Percentiles rank a stretch among this genome's conserved stretches.
These are phyloP conservation scores for Pristionchus fissidentatus DNA, from an alignment of 2,888 invertebrate genomes.

Conservation along the genomic window DNA sequence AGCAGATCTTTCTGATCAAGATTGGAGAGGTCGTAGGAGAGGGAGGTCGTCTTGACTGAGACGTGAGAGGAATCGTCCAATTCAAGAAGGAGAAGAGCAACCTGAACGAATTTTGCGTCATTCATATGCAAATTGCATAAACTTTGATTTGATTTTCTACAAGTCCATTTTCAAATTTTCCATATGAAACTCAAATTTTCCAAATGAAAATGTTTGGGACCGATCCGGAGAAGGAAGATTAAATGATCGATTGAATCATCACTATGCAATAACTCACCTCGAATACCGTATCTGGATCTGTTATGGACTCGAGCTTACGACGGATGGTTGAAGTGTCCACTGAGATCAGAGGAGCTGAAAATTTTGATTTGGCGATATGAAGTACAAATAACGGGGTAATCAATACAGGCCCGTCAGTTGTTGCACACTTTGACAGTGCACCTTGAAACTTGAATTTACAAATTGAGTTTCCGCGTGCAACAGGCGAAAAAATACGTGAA, in stretches of 20 bases:
- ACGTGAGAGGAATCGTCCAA: not conserved
- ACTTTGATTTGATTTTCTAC: not conserved
- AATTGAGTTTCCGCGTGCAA: no score
- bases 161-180: not conserved
- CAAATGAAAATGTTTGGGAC: no score
- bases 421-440: no score
- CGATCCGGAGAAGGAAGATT: no score
- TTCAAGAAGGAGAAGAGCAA: conserved; percentile 8
- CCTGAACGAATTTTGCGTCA: not conserved
- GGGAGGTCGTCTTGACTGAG: not conserved
- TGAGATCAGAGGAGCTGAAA: not conserved
- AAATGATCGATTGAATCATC: no score
- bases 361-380: not conserved
- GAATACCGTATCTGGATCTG: not conserved
- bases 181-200: not conserved
- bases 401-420: no score
- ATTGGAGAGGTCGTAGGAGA: conserved; percentile 32
- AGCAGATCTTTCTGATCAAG: conserved; percentile 33
- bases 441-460: no score
- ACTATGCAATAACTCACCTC: not conserved
- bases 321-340: not conserved
- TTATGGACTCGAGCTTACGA: not conserved
- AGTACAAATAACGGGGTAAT: no score
- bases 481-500: no score
- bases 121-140: not conserved